Base-by-base conservation (phyloP, 2,113 vertebrate genomes). In the Eurystomus gularis region DNA sequence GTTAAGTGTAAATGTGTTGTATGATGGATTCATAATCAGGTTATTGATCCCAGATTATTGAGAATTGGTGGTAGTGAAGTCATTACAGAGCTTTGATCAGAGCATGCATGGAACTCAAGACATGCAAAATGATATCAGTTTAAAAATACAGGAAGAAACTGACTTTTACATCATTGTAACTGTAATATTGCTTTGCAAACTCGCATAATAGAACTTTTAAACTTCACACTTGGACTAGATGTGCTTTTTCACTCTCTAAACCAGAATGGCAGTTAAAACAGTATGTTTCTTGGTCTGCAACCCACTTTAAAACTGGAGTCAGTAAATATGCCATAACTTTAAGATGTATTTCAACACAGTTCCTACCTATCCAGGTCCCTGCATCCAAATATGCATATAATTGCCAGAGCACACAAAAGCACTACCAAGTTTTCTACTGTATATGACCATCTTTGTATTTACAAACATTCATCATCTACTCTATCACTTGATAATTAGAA, bases 101-200 rank as follows among this genome's bases (percentile, higher is more conserved):
- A 87, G 60, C 20, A 57, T 7, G 40, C 17, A 69, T 4, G 2
- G 57, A 92, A 95, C 69, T 90, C 31, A 82, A 89, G 37, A 55
- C 16, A 21, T 37, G 23, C 17, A 76, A 82, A 95, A 85, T 35
- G 29, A 11, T 29, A 65, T 17, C 33, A 77, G 52, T 48, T 72
- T 65, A 49, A 91, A 94, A 88, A 83, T 13, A 92, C 35, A 92
- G 71, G 76, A 90, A 86, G 79, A 94, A 94, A 85, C 39, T 40
- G 66, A 55, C 71, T 89, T 91, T 68, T 71, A 75, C 92, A 85
- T 69, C 66, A 82, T 4, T 90, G 21, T 24, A 82, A 54, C 46
- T 91, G 69, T 40, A 94, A 77, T 10, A 62, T 0, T 72, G 61
- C 52, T 90, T 61, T 85, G 66, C 62, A 93, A 69, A 90, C 57